Conservation (phyloP, 2,797 vertebrate genomes). For the Martes flavigula region DNA sequence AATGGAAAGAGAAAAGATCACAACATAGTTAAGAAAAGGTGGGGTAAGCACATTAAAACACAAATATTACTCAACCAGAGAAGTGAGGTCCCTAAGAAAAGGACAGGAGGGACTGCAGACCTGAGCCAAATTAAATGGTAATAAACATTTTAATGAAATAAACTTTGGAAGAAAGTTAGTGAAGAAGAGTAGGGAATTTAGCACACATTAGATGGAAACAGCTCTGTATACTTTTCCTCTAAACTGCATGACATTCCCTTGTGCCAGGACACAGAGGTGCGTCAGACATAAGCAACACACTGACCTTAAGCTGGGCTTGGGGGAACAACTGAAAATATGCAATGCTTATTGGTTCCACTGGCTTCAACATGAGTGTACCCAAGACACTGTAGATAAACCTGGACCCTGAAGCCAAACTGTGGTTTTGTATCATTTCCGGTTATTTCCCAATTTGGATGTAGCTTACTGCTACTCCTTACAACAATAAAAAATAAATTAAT, state of each 20-base stretch:
- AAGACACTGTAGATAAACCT: neutral
- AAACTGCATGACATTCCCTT: neutral
- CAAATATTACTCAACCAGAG: neutral
- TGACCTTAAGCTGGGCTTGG: accelerated
- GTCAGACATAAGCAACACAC: neutral
- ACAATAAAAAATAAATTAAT: slow-evolving; percentile 76
- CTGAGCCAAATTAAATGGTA: slow-evolving; percentile 13
- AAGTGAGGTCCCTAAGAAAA: neutral
- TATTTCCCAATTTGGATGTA: slow-evolving; percentile 82
- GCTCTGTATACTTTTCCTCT: neutral
- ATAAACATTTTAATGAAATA: slow-evolving; percentile 58
- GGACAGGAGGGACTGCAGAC: neutral
- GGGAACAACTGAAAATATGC: neutral
- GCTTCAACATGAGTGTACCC: neutral
- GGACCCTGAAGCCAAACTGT: slow-evolving; percentile 57
- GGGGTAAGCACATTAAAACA: neutral
- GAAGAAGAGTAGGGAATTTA: neutral
- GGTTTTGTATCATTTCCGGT: slow-evolving; percentile 82
- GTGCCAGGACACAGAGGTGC: too few relatives aligned
- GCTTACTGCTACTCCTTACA: slow-evolving; percentile 80
- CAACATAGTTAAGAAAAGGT: neutral
- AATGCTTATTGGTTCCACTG: neutral
- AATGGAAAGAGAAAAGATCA: neutral
- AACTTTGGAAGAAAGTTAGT: slow-evolving; percentile 64
- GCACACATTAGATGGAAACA: neutral